Conservation (phyloP, 2,888 invertebrate species). For the Deroplatys truncata region DNA sequence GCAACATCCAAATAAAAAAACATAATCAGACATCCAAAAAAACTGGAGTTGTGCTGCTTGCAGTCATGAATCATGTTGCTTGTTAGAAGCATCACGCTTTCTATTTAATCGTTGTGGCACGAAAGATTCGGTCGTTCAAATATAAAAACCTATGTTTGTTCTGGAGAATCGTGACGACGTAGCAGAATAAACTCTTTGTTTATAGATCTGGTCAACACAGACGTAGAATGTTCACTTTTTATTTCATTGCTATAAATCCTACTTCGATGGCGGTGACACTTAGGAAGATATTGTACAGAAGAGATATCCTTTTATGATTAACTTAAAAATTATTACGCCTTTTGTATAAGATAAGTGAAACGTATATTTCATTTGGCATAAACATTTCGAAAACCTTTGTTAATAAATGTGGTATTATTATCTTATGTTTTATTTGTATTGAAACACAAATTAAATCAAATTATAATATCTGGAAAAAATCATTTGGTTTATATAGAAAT, state of each 20-base stretch:
- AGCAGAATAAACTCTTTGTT: background rate
- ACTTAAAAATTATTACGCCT: too few relatives aligned
- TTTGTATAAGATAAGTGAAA: too few relatives aligned
- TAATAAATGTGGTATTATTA: too few relatives aligned
- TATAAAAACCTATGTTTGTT: background rate
- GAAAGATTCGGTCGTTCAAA: background rate
- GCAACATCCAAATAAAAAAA: background rate
- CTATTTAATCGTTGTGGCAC: background rate
- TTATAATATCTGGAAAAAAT: too few relatives aligned
- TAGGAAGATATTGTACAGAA: too few relatives aligned
- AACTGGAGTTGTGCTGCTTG: background rate
- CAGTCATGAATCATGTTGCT: background rate
- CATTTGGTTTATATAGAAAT: too few relatives aligned
- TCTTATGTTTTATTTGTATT: too few relatives aligned
- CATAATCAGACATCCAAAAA: background rate
- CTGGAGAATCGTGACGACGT: background rate
- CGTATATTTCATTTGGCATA: too few relatives aligned
- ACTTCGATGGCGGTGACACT: too few relatives aligned
- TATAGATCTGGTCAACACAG: background rate
- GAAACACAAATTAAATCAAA: too few relatives aligned
- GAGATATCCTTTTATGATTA: too few relatives aligned
- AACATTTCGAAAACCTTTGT: too few relatives aligned
- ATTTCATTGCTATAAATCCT: background rate
- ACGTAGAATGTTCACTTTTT: background rate
- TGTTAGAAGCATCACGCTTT: background rate